Evolutionary conservation across 2,797 vertebrate species (phyloP).

Genomic region (Anniella stebbinsi): DNA sequence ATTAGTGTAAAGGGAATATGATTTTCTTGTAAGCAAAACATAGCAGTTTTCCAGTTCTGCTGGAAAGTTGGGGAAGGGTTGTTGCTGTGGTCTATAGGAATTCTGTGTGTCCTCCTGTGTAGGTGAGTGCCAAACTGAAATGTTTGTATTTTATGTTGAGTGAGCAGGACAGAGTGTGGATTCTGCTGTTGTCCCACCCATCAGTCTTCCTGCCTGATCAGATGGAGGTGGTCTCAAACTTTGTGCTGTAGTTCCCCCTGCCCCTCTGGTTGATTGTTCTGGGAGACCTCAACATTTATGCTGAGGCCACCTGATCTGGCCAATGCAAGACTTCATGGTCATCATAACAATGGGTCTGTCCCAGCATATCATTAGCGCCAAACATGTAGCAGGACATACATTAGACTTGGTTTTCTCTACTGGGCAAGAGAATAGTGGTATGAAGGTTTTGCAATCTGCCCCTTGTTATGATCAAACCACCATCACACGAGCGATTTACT

Average conservation of each 20-base stretch:
- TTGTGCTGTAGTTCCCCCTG: not conserved
- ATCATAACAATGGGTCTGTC: not conserved
- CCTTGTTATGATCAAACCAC: not conserved
- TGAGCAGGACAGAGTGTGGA: not conserved
- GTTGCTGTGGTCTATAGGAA: not conserved
- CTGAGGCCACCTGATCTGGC: not conserved
- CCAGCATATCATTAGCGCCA: not conserved
- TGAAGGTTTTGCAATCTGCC: not conserved
- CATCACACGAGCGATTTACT: no score
- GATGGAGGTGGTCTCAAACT: not conserved
- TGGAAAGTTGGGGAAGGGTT: not conserved
- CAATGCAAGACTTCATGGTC: not conserved
- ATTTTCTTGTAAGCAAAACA: constrained; percentile 7
- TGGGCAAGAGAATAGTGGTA: constrained; percentile 1
- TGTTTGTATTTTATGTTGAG: not conserved
- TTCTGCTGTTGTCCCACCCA: not conserved
- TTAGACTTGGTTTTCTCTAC: not conserved
- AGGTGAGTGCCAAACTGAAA: not conserved
- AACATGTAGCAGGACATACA: not conserved
- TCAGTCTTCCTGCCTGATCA: not conserved
- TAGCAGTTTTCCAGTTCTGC: not conserved
- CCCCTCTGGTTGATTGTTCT: not conserved
- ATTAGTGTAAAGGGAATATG: not conserved
- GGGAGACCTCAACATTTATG: not conserved
- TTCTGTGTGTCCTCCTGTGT: not conserved